These are phyloP conservation scores for Drosophila melanosoma DNA, from an alignment of 2,888 invertebrate species.

Conservation along the genomic window DNA sequence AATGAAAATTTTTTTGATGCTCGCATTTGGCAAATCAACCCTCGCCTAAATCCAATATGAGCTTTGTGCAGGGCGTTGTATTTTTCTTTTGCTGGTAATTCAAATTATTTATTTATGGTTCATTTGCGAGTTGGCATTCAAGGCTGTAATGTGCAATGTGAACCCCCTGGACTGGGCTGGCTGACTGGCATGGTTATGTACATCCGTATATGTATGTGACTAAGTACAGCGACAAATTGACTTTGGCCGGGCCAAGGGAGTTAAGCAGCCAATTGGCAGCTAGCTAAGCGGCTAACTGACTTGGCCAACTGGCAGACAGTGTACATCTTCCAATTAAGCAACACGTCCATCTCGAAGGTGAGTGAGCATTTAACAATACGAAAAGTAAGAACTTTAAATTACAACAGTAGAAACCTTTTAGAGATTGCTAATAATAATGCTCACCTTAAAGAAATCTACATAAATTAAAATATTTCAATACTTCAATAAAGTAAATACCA, in stretches of 20 bases:
- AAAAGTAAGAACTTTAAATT: slow-evolving; percentile 30
- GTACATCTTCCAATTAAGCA: slow-evolving; percentile 58
- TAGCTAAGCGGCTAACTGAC: slow-evolving; percentile 18
- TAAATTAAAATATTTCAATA: slow-evolving; percentile 70
- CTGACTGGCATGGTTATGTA: slow-evolving; percentile 58
- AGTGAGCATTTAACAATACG: slow-evolving; percentile 56
- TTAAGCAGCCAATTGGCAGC: slow-evolving; percentile 34
- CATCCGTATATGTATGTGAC: slow-evolving; percentile 34
- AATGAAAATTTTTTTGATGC: neutral
- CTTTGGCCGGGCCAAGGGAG: slow-evolving; percentile 46
- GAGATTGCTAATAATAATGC: slow-evolving; percentile 10
- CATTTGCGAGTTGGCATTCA: slow-evolving; percentile 75
- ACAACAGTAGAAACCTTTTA: slow-evolving; percentile 31
- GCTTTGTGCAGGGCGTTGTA: slow-evolving; percentile 10
- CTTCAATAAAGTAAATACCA: slow-evolving; percentile 65
- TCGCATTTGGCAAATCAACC: neutral
- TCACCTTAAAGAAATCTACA: slow-evolving; percentile 63
- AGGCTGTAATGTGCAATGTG: slow-evolving; percentile 59
- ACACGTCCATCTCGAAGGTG: slow-evolving; percentile 47
- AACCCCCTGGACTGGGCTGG: slow-evolving; percentile 15
- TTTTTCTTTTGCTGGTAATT: slow-evolving; percentile 58
- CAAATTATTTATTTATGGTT: slow-evolving; percentile 78
- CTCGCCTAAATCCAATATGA: slow-evolving; percentile 23
- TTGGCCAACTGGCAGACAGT: slow-evolving; percentile 26
- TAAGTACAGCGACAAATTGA: slow-evolving; percentile 63